phyloP scores from a whole-genome alignment of 2,113 vertebrate species.

The Herpailurus yagouaroundi region DNA sequence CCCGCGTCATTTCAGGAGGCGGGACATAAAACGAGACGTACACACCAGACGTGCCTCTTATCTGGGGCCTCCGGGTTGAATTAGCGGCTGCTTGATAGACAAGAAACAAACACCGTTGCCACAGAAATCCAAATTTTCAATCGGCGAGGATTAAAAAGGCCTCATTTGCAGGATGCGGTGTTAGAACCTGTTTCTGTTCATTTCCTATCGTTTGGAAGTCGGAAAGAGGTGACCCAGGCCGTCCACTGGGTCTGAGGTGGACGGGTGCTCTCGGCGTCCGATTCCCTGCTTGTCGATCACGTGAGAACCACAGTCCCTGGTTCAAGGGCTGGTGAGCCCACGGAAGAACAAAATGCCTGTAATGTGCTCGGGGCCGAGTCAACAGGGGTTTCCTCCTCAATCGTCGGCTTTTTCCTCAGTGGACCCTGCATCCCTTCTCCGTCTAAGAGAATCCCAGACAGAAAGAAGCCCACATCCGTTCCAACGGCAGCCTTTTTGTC shows the following conservation, averaged over 20 bases:
- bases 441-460: not conserved
- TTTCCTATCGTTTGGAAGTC: not conserved
- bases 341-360: too few species aligned
- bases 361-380: not conserved
- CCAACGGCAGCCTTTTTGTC: not conserved
- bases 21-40: too few species aligned
- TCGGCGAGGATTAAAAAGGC: not conserved
- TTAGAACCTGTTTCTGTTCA: not conserved
- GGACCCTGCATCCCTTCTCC: not conserved
- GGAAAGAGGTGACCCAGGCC: not conserved
- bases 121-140: not conserved
- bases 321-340: not conserved
- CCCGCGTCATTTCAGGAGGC: not conserved
- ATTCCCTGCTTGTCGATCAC: rapidly evolving
- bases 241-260: not conserved
- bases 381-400: rapidly evolving
- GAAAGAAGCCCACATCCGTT: too few species aligned
- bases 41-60: not conserved
- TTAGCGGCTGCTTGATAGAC: not conserved
- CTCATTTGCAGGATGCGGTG: not conserved
- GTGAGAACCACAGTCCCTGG: not conserved
- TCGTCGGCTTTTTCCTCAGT: rapidly evolving
- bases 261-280: rapidly evolving
- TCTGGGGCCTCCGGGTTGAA: not conserved
- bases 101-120: not conserved